Conservation (phyloP, 2,797 vertebrate species). For the Novumbra hubbsi region DNA sequence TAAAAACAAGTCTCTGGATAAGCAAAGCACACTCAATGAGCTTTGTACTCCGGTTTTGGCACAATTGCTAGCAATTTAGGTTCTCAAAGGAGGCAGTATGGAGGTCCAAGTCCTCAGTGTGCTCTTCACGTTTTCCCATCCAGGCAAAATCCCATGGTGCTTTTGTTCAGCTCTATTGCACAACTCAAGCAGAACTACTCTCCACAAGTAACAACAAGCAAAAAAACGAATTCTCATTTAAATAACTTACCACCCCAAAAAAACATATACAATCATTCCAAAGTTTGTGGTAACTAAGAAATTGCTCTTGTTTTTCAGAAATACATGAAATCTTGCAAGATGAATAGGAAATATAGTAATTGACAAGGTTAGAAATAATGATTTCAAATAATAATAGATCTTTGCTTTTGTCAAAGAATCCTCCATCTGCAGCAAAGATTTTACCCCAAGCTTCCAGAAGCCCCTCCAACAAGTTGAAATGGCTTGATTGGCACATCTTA, state of each 20-base stretch:
- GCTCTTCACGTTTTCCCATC: conserved; percentile 73
- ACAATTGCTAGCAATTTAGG: conserved; percentile 45
- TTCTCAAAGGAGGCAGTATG: conserved; percentile 47
- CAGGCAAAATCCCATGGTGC: conserved; percentile 61
- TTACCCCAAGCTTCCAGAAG: no score
- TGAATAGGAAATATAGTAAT: no score
- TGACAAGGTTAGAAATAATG: no score
- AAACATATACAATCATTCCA: neutral
- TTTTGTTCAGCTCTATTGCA: conserved; percentile 64
- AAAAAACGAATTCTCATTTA: neutral
- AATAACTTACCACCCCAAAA: neutral
- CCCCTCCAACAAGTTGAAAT: no score
- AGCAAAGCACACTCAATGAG: conserved; percentile 46
- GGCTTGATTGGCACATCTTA: no score
- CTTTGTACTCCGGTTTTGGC: conserved; percentile 73
- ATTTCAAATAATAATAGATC: no score
- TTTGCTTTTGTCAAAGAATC: no score
- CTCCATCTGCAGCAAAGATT: no score
- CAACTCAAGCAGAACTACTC: conserved; percentile 49
- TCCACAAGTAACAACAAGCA: conserved; percentile 4
- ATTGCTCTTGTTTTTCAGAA: no score
- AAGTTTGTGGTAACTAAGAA: no score
- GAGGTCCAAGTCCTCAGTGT: conserved; percentile 56
- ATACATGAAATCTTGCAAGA: no score
- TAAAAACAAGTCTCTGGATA: conserved; percentile 50